A percentile compares a stretch with the other conserved stretches of the same genome.
phyloP scores from a whole-genome alignment of 1,140 invertebrate species.

The Drosophila sproati region DNA sequence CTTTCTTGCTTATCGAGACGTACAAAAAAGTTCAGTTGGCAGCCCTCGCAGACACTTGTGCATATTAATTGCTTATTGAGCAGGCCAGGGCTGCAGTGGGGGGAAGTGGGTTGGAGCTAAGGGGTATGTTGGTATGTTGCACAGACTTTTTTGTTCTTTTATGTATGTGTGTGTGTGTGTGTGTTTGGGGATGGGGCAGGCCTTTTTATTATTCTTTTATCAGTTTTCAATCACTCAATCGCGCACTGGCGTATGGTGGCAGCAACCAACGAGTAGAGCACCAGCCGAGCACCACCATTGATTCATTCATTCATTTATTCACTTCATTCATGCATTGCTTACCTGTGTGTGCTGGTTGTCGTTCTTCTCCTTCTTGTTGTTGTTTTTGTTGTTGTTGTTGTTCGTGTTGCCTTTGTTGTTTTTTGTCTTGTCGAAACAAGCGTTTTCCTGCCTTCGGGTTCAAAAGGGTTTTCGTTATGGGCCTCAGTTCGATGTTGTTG shows the following conservation, averaged over 20 bases:
- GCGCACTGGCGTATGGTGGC: conserved; percentile 4
- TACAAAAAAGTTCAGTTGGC: conserved; percentile 43
- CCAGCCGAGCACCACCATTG: conserved; percentile 16
- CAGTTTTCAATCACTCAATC: conserved; percentile 53
- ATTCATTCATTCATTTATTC: conserved; percentile 70
- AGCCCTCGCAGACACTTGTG: conserved; percentile 72
- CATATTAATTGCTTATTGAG: conserved; percentile 82
- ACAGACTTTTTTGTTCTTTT: conserved; percentile 9
- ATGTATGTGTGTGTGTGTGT: neutral
- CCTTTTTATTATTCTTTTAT: conserved; percentile 50
- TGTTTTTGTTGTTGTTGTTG: conserved; percentile 23
- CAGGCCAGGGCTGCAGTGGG: conserved; percentile 24
- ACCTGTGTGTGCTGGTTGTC: conserved; percentile 57
- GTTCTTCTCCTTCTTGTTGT: conserved; percentile 13
- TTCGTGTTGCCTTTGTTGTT: conserved; percentile 37
- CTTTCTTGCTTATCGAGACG: conserved; percentile 34
- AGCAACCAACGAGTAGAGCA: conserved; percentile 16
- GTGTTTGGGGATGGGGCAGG: neutral
- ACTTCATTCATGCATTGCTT: conserved; percentile 61
- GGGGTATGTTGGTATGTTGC: conserved; percentile 9
- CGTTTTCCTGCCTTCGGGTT: conserved; percentile 71
- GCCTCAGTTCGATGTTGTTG: conserved; percentile 25
- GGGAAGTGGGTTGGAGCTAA: neutral
- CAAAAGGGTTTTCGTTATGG: conserved; percentile 43
- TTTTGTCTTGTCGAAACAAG: conserved; percentile 66